phyloP scores from a whole-genome alignment of 2,113 vertebrate species.

The Sinocyclocheilus grahami region DNA sequence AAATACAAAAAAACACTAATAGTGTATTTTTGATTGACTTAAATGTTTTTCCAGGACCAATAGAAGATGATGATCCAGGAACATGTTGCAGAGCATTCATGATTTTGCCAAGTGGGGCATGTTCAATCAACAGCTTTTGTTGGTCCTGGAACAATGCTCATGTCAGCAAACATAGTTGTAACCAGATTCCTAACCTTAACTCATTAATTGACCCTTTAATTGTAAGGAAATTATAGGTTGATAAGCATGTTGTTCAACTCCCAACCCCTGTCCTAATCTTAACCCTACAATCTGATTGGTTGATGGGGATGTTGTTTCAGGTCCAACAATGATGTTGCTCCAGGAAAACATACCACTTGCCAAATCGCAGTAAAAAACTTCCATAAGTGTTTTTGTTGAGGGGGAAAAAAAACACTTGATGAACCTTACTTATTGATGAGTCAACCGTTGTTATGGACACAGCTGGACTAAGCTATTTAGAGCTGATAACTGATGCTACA shows the following conservation, averaged over 20 bases:
- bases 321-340: not conserved
- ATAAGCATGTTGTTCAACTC: not conserved
- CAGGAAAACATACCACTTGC: not conserved
- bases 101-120: not conserved
- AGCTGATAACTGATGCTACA: not conserved
- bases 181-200: not conserved
- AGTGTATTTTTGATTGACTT: not conserved
- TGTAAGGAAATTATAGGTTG: not conserved
- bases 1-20: not conserved
- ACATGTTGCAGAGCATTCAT: not conserved
- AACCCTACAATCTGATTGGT: slow-evolving; percentile 5
- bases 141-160: not conserved
- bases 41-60: not conserved
- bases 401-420: not conserved
- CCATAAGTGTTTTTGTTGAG: not conserved
- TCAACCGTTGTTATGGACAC: not conserved
- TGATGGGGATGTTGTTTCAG: not conserved
- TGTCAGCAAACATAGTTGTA: not conserved
- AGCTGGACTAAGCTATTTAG: not conserved
- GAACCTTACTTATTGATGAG: not conserved
- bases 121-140: not conserved
- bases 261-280: not conserved
- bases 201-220: not conserved
- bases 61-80: not conserved
- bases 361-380: not conserved